These are phyloP conservation scores for Sinohyriopsis cumingii DNA, from an alignment of 2,888 invertebrate genomes.

Conservation along the genomic window DNA sequence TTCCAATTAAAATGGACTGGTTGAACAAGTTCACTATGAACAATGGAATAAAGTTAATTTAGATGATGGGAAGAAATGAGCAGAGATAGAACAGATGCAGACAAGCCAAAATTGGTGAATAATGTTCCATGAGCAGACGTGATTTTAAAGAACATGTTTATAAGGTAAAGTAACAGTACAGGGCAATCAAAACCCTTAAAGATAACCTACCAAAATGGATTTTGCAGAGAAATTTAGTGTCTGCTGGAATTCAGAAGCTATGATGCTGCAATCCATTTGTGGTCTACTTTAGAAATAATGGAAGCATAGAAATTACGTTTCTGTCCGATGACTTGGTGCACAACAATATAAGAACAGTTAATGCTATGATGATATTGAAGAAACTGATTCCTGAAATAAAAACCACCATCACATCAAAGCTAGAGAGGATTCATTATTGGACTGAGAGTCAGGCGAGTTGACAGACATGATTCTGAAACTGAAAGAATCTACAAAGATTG, in stretches of 20 bases:
- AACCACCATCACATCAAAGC: neutral
- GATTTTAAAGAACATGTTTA: conserved; percentile 21
- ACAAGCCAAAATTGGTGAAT: conserved; percentile 11
- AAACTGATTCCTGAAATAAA: conserved; percentile 18
- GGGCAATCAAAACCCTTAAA: conserved; percentile 14
- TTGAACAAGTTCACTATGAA: conserved; percentile 1
- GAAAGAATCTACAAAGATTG: conserved; percentile 2
- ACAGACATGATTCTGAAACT: neutral
- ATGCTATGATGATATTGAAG: conserved; percentile 18
- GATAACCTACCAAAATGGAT: conserved; percentile 34
- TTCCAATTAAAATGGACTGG: neutral
- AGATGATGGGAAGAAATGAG: conserved; percentile 17
- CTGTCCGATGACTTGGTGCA: conserved; percentile 31
- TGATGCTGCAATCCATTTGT: conserved; percentile 26
- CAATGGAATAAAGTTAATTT: conserved; percentile 22
- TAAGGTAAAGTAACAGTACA: conserved; percentile 18
- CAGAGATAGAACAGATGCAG: conserved; percentile 7
- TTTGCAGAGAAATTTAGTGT: conserved; percentile 35
- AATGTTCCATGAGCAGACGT: conserved; percentile 2
- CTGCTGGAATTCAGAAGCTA: neutral
- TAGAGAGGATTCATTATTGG: conserved; percentile 28
- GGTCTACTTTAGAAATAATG: conserved; percentile 12
- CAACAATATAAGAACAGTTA: conserved; percentile 16
- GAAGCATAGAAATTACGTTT: conserved; percentile 11
- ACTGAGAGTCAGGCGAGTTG: too few species aligned